A percentile compares a stretch with the other conserved stretches of the same genome.
Evolutionary conservation across 37 sponge, comb jelly and placozoan species (phyloP).

Genomic region (Dysidea cf. avara): DNA sequence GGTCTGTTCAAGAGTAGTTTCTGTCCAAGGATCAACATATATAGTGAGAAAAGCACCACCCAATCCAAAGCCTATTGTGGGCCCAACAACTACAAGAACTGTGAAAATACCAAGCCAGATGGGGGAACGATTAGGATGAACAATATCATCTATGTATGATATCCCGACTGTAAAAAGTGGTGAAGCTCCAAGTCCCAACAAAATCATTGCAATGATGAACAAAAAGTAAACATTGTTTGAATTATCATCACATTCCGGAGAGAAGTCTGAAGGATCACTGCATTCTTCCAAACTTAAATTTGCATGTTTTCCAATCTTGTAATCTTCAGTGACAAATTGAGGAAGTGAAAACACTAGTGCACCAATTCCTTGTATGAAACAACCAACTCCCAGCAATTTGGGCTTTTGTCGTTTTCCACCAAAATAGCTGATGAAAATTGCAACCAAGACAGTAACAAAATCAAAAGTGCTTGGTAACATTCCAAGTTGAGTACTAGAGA

Average conservation of each 20-base stretch:
- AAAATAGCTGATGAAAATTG: conserved; percentile 76
- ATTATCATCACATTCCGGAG: conserved; percentile 5
- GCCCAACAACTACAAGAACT: conserved; percentile 55
- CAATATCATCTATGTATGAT: conserved; percentile 77
- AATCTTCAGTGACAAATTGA: conserved; percentile 61
- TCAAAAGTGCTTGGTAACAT: conserved; percentile 68
- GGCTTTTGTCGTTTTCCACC: conserved; percentile 84
- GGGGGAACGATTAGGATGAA: conserved; percentile 57
- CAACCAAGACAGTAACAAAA: conserved; percentile 43
- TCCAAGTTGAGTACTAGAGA: conserved; percentile 58
- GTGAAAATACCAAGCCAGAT: conserved; percentile 63
- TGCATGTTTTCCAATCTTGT: conserved; percentile 1
- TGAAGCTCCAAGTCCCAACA: conserved; percentile 77
- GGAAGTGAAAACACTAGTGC: conserved; percentile 75
- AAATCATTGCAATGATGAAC: conserved; percentile 65
- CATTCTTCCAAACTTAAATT: conserved; percentile 30
- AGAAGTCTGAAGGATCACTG: conserved; percentile 9
- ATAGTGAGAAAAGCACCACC: conserved; percentile 62
- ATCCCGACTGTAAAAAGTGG: conserved; percentile 76
- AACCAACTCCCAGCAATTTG: conserved; percentile 63
- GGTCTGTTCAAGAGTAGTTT: conserved; percentile 37
- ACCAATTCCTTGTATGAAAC: conserved; percentile 54
- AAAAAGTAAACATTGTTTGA: conserved; percentile 39
- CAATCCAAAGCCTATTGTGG: conserved; percentile 68
- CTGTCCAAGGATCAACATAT: conserved; percentile 68